Evolutionary conservation across 2,113 vertebrate genomes (phyloP), one percentile per base, ranked within the genome.

Genomic region (Trematomus loennbergii): DNA sequence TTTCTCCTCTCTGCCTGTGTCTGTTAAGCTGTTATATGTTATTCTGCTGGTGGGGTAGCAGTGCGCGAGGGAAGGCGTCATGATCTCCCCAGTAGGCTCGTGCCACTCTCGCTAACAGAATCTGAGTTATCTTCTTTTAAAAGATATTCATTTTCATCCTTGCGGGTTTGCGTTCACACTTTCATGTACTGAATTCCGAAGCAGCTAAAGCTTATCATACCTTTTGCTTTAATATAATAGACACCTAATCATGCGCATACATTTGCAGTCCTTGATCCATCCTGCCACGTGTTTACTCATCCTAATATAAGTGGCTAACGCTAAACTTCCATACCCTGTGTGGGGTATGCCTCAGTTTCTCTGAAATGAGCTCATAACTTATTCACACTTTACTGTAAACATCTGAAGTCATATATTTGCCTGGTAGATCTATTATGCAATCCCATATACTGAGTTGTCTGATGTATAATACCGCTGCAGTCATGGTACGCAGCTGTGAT

Each of bases 61-160:
- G 65, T 3, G 59, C 82, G 76, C 72, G 0, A 80, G 50, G 81
- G 76, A 78, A 74, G 67, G 79, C 55, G 16, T 80, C 84, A 73
- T 83, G 72, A 81, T 90, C 87, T 78, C 81, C 71, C 68, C 81
- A 18, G 12, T 25, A 77, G 81, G 81, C 79, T 72, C 20, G 10
- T 65, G 46, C 72, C 25, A 78, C 76, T 74, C 72, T 78, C 16
- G 22, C 70, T 62, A 76, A 80, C 54, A 50, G 54, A 43, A 66
- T 58, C 29, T 36, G 61, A 81, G 83, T 62, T 52, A 7, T 83
- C 57, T 53, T 18, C 18, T 36, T 12, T 57, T 1, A 0, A n/a
- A 17, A n/a, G 12, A 2, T 16, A 17, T 62, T 53, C 70, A 6
- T 74, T 78, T 81, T 76, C 13, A 70, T 86, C 63, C 36, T 16